Evolutionary conservation across 2,888 invertebrate genomes (phyloP), one percentile per base, ranked within the genome.

Genomic region (Dryobota labecula): DNA sequence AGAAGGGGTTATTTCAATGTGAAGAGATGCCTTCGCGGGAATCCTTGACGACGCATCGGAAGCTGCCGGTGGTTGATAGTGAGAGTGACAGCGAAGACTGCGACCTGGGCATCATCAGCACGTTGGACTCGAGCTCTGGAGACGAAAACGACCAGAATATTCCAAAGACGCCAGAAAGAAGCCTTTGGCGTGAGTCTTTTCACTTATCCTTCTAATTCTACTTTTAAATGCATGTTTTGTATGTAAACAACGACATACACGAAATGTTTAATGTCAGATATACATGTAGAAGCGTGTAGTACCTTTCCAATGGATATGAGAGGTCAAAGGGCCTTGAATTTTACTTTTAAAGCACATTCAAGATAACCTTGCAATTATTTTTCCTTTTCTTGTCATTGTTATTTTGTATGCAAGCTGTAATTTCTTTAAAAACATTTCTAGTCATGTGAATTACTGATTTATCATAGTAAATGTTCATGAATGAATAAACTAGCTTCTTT

Each of bases 1-100:
- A 97, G 86, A 96, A 97, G 80, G 96, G 97, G 80, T 93, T 97
- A 79, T 97, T 97, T 86, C 96, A 96, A 87, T 83, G 80, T 82
- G 89, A 87, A 1, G 82, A 84, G 18, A 90, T 92, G 72, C 86
- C 90, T 13, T 78, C 88, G 27, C 87, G 91, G 83, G 95, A 94
- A 85, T 94, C 95, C 6, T 74, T 95, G 80, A 95, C 94, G 68
- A 92, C 92, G 78, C 95, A 95, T 76, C 88, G 95, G 45, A 90
- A 89, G 67, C 89, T 96, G 20, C 93, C 96, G 27, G 95, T 95
- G 49, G 91, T 95, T 70, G 93, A 95, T 58, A 95, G 95, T 79
- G 96, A 96, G 80, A 95, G 94, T 80, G 95, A 95, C 84, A 94
- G 92, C 66, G 96, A 96, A 78, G 96, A 96, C 60, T 96, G 94